Evolutionary conservation across 2,888 invertebrate genomes (phyloP).

Genomic region (Gastrophysa polygoni): DNA sequence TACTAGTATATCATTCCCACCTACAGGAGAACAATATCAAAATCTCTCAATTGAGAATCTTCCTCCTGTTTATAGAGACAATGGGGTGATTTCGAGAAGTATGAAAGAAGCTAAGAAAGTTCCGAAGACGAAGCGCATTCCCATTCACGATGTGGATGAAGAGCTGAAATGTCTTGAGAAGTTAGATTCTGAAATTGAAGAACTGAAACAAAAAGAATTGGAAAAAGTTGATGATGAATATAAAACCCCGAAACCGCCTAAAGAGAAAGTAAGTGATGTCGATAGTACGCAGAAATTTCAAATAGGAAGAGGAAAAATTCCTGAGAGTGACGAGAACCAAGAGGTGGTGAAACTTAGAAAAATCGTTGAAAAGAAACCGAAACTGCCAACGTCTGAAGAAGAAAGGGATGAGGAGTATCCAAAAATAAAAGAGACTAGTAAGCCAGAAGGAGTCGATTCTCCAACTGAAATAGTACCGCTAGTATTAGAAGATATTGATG

Average conservation of each 20-base stretch:
- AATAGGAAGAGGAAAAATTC: conserved; percentile 60
- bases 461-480: conserved; percentile 37
- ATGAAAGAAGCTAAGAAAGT: conserved; percentile 59
- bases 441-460: conserved; percentile 37
- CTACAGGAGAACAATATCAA: conserved; percentile 50
- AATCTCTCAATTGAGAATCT: conserved; percentile 53
- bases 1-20: conserved; percentile 57
- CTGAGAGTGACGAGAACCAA: conserved; percentile 50
- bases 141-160: conserved; percentile 55
- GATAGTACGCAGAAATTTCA: conserved; percentile 52
- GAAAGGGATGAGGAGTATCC: conserved; percentile 39
- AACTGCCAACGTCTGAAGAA: conserved; percentile 50
- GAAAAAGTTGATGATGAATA: conserved; percentile 56
- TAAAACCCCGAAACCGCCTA: conserved; percentile 50
- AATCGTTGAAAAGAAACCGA: conserved; percentile 57
- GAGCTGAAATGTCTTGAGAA: conserved; percentile 57
- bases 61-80: conserved; percentile 57
- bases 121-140: conserved; percentile 56
- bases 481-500: conserved; percentile 45
- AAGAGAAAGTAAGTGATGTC: conserved; percentile 46
- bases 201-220: conserved; percentile 53
- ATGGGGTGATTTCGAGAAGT: conserved; percentile 60
- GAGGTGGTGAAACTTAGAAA: conserved; percentile 63
- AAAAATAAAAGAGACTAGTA: conserved; percentile 17
- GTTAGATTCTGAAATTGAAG: conserved; percentile 55